These are phyloP conservation scores for cattle (Bos taurus) DNA, from an alignment of 2,113 vertebrate species.

Conservation along the genomic window ARS-UCD2.0 NC_037340.1:64055501-64056000, in stretches of 20 bases:
- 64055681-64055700: neutral
- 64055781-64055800: conserved; percentile 1
- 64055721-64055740: neutral
- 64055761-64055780: neutral
- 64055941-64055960: neutral
- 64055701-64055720: neutral
- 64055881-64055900: neutral
- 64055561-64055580: neutral
- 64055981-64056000: neutral
- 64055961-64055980: conserved; percentile 12
- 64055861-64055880: conserved; percentile 10
- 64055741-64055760: neutral
- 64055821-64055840: neutral
- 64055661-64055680: neutral
- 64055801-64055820: conserved; percentile 7
- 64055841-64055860: neutral
- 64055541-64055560: neutral
- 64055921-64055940: neutral
- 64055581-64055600: neutral
- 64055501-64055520: neutral
- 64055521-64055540: neutral
- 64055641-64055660: neutral
- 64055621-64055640: neutral
- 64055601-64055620: neutral
- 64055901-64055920: neutral